phyloP scores from a whole-genome alignment of 2,113 vertebrate species.

The Hemicordylus capensis region DNA sequence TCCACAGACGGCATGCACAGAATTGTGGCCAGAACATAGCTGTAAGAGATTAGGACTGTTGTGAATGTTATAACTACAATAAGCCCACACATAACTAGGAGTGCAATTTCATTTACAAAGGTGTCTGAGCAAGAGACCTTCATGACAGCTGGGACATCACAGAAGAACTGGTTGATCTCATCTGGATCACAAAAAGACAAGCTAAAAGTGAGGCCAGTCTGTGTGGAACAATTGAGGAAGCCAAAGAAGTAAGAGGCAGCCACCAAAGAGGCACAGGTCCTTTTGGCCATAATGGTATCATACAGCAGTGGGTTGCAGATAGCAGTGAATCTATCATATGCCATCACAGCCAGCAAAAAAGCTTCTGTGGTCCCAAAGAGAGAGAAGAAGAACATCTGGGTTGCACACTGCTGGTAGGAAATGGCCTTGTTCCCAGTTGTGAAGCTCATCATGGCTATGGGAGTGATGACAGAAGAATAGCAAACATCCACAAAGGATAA shows the following conservation, averaged over 20 bases:
- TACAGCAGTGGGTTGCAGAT: slow-evolving; percentile 68
- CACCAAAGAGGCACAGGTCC: slow-evolving; percentile 50
- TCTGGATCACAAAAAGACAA: slow-evolving; percentile 59
- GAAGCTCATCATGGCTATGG: slow-evolving; percentile 60
- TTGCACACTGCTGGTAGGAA: slow-evolving; percentile 57
- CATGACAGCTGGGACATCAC: slow-evolving; percentile 67
- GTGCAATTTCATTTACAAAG: slow-evolving; percentile 33
- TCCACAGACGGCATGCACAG: slow-evolving; percentile 58
- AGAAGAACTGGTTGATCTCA: slow-evolving; percentile 71
- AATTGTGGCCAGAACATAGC: slow-evolving; percentile 59
- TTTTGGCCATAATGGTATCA: slow-evolving; percentile 49
- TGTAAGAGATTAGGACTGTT: slow-evolving; percentile 64
- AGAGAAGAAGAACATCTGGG: slow-evolving; percentile 73
- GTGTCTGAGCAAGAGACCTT: slow-evolving; percentile 55
- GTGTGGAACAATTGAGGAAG: slow-evolving; percentile 60
- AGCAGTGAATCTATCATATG: slow-evolving; percentile 58
- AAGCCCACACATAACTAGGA: slow-evolving; percentile 54
- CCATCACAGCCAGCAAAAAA: slow-evolving; percentile 70
- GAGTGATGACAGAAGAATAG: slow-evolving; percentile 67
- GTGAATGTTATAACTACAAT: slow-evolving; percentile 58
- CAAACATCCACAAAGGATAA: slow-evolving; percentile 69
- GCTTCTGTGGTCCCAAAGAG: slow-evolving; percentile 65
- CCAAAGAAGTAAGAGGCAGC: slow-evolving; percentile 65
- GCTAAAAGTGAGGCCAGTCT: slow-evolving; percentile 66
- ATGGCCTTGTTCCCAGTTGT: slow-evolving; percentile 49